Base-by-base conservation (phyloP, 2,113 vertebrate species). In the Pleuronectes platessa region DNA sequence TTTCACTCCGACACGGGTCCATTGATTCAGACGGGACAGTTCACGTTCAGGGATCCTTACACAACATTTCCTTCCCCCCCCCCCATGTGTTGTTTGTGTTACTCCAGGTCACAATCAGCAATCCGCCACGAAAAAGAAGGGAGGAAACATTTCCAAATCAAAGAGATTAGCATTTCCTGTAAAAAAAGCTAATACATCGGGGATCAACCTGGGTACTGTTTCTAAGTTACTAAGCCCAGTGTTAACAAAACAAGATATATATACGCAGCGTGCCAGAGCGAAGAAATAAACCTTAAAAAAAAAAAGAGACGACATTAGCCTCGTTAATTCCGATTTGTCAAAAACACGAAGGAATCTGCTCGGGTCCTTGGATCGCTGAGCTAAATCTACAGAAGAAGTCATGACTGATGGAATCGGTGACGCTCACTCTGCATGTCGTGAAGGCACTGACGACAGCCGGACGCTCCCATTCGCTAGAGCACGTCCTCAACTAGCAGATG, bases 401-500 rank as follows among this genome's bases (percentile, higher is more conserved):
- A 59, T 31, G 53, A 79, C 35, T 51, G 79, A 37, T 81, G 71
- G 78, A 87, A 82, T 77, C 64, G 61, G 51, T 58, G 60, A 83
- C 53, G 72, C 84, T 83, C 75, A 68, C 75, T 79, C 75, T 53
- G 88, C 86, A 76, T 72, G 82, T 79, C 71, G 79, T 76, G 89
- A 93, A 93, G 93, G 91, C 92, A 93, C 90, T 81, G 74, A 86
- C 88, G 72, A 87, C 73, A 90, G 54, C 76, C 85, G 74, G 77
- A 86, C 81, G 64, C 78, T 56, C 4, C 63, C 45, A 51, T 13
- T 58, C 42, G 81, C 75, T 61, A 74, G 71, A 74, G 82, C 61
- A 76, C 15, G 66, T 77, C 70, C 61, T 81, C 61, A 56, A 56
- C 81, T 68, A 63, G 65, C 55, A 75, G 76, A 68, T 65, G 76